phyloP scores from a whole-genome alignment of 2,888 invertebrate genomes.

The Drosophila algonquin region DNA sequence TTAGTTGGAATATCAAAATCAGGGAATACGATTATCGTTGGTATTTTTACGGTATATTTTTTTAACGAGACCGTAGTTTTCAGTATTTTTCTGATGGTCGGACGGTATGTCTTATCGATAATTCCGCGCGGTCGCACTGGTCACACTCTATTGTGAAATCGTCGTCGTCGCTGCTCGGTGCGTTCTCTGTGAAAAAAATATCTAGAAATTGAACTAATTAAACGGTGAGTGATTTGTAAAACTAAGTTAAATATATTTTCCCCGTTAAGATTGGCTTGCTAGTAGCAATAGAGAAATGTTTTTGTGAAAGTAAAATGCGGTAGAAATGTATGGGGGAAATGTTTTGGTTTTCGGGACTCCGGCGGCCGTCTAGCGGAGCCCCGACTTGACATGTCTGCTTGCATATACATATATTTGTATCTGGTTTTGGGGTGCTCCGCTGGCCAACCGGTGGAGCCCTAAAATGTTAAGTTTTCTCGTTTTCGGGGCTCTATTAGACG shows the following conservation, averaged over 20 bases:
- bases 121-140: neutral
- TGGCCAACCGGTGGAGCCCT: neutral
- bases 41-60: too few species aligned
- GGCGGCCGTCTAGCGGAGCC: slow-evolving; percentile 64
- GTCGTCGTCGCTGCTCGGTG: neutral
- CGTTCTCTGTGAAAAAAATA: neutral
- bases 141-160: slow-evolving; percentile 3
- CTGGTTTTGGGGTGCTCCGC: slow-evolving; percentile 30
- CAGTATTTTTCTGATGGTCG: too few species aligned
- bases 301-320: neutral
- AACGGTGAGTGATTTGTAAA: neutral
- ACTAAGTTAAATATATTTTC: neutral
- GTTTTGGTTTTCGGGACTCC: slow-evolving; percentile 36
- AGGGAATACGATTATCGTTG: too few species aligned
- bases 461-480: neutral
- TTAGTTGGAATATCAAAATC: too few species aligned
- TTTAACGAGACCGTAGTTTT: too few species aligned
- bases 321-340: neutral
- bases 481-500: neutral
- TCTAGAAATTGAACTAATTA: neutral
- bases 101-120: too few species aligned
- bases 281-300: neutral
- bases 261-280: neutral
- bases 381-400: slow-evolving; percentile 53
- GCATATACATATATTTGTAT: slow-evolving; percentile 38